A percentile compares a stretch with the other conserved stretches of the same genome.
Conservation (phyloP, 2,888 invertebrate species). For the Lasioglossum morio region DNA sequence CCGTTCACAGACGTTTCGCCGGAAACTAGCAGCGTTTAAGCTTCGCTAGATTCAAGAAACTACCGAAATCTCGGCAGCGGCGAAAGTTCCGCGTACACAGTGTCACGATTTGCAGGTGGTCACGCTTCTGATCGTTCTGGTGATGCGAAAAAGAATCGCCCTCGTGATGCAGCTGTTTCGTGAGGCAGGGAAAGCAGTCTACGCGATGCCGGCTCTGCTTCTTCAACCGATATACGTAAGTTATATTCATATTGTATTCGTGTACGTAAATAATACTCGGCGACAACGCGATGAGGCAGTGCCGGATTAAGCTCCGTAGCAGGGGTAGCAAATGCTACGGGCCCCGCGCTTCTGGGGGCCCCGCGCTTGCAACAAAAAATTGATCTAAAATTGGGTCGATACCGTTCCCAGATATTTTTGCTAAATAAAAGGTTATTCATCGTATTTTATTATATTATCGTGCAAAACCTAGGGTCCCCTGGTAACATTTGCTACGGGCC, state of each 20-base stretch:
- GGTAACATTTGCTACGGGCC: too few species aligned
- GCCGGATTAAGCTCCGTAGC: too few species aligned
- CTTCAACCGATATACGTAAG: slow-evolving; percentile 87
- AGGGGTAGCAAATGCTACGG: too few species aligned
- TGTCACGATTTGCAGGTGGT: slow-evolving; percentile 76
- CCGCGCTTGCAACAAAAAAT: too few species aligned
- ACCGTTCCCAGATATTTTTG: too few species aligned
- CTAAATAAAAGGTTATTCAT: too few species aligned
- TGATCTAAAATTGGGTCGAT: too few species aligned
- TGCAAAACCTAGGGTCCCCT: too few species aligned
- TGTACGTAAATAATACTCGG: slow-evolving; percentile 60
- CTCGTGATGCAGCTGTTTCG: slow-evolving; percentile 88
- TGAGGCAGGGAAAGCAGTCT: slow-evolving; percentile 89
- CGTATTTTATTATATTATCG: too few species aligned
- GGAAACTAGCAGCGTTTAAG: background rate
- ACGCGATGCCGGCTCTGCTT: slow-evolving; percentile 87
- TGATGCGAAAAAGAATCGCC: slow-evolving; percentile 87
- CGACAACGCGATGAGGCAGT: too few species aligned
- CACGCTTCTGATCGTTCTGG: slow-evolving; percentile 86
- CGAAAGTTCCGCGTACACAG: background rate
- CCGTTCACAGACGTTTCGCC: background rate
- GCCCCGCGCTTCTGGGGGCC: too few species aligned
- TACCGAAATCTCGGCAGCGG: background rate
- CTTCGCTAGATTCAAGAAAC: background rate
- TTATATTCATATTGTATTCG: too few species aligned